Evolutionary conservation across 2,888 invertebrate species (phyloP).

Genomic region (Crossocerus cetratus): DNA sequence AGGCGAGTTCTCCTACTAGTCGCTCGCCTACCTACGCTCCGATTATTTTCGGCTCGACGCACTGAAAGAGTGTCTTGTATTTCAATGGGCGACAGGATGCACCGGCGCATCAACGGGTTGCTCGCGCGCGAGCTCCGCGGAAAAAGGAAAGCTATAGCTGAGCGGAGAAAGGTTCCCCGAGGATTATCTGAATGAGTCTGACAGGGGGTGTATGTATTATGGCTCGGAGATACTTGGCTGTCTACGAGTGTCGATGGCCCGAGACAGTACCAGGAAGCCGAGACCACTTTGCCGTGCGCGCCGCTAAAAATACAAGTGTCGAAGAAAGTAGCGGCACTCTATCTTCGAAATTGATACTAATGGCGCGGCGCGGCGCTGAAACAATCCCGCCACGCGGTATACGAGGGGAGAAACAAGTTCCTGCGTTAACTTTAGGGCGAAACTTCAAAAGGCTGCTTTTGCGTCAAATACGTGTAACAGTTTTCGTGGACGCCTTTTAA

Average conservation of each 20-base stretch:
- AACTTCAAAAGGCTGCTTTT: no score
- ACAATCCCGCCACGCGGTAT: no score
- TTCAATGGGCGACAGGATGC: constrained; percentile 38
- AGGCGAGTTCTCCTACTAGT: constrained; percentile 19
- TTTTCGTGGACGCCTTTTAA: constrained; percentile 12
- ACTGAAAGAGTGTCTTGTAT: constrained; percentile 21
- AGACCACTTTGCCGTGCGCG: constrained; percentile 16
- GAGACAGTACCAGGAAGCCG: constrained; percentile 16
- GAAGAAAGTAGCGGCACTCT: neutral
- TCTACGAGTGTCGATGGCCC: neutral
- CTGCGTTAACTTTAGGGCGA: no score
- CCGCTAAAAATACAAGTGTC: neutral
- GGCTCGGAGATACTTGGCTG: neutral
- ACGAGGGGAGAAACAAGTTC: no score
- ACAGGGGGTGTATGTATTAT: neutral
- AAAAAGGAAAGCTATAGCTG: constrained; percentile 33
- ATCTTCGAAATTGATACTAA: no score
- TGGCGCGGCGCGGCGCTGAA: no score
- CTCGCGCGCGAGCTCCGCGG: constrained; percentile 21
- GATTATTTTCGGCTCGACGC: constrained; percentile 39
- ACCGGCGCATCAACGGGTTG: constrained; percentile 37
- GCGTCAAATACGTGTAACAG: neutral
- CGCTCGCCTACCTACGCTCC: no score
- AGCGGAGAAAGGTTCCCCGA: constrained; percentile 21
- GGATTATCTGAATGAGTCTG: constrained; percentile 27